Base-by-base conservation (phyloP, 2,797 vertebrate species). In the Diglossa cyanea region DNA sequence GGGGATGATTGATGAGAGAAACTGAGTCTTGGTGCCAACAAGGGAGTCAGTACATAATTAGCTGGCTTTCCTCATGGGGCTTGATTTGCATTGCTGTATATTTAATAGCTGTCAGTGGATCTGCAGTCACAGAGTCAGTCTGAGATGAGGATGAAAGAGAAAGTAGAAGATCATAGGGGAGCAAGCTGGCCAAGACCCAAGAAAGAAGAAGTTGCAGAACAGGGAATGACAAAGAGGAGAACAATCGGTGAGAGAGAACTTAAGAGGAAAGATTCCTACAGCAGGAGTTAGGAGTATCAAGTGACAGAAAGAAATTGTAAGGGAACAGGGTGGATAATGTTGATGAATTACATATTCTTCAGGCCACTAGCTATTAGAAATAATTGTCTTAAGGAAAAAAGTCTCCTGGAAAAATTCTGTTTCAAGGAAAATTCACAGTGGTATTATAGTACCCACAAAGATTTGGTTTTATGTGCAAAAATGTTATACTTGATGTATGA, bases 91-190 rank as follows among this genome's bases (percentile, higher is more conserved):
- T 68, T 94, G 76, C 82, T 90, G 53, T 86, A 20, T 88, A 65
- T 94, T 88, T 94, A 95, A 88, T 74, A 80, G 62, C 65, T 88
- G 82, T 80, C 70, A 45, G 86, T 72, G 39, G 39, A 96, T 77
- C 78, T 88, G 70, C 57, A 93, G 54, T 53, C 79, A 40, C 28
- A 79, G 72, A 77, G 70, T 73, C 55, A 68, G 28, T 33, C 68
- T 61, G 79, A 65, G 72, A 80, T 75, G 76, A 93, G 47, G 90
- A 92, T 95, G 57, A 95, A 96, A 94, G 95, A 71, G 88, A 95
- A 79, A 75, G 68, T 6, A 63, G 47, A 71, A 92, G 48, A 92
- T 92, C 70, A 86, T 14, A 84, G 37, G 17, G 23, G 63, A 87
- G 25, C 62, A 92, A 80, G 35, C 76, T 96, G 94, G 95, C 90